These are phyloP conservation scores for Mnemiopsis leidyi DNA, from an alignment of 37 sponge, comb jelly and placozoan species.

Conservation along the genomic window DNA sequence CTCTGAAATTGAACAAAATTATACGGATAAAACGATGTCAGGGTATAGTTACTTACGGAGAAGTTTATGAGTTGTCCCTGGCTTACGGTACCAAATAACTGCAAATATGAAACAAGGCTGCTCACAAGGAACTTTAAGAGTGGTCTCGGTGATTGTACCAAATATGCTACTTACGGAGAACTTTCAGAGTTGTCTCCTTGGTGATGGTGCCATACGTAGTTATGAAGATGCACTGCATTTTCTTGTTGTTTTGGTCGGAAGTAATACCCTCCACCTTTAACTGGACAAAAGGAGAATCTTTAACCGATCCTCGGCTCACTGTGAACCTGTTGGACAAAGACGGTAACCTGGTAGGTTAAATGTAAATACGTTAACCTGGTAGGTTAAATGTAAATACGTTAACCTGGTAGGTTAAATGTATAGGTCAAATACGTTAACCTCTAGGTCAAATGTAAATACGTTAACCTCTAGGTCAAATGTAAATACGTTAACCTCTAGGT, in stretches of 20 bases:
- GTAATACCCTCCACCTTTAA: neutral
- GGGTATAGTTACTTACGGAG: neutral
- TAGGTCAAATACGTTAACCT: too few species aligned
- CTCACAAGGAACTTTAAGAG: too few species aligned
- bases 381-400: too few species aligned
- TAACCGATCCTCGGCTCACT: neutral
- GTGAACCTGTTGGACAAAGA: too few species aligned
- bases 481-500: too few species aligned
- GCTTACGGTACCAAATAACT: neutral
- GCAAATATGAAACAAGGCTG: too few species aligned
- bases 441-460: too few species aligned
- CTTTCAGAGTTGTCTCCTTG: neutral
- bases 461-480: too few species aligned
- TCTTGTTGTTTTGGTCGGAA: neutral
- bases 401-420: too few species aligned
- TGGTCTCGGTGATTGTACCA: too few species aligned
- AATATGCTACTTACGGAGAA: neutral
- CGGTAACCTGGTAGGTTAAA: too few species aligned
- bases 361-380: too few species aligned
- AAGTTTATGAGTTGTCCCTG: neutral
- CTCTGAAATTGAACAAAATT: neutral
- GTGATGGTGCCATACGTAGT: neutral
- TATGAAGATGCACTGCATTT: neutral
- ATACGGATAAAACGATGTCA: neutral
- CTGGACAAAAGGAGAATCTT: neutral